These are phyloP conservation scores for Bilobella aurantiaca DNA, from an alignment of 1,140 invertebrate species.

Conservation along the genomic window DNA sequence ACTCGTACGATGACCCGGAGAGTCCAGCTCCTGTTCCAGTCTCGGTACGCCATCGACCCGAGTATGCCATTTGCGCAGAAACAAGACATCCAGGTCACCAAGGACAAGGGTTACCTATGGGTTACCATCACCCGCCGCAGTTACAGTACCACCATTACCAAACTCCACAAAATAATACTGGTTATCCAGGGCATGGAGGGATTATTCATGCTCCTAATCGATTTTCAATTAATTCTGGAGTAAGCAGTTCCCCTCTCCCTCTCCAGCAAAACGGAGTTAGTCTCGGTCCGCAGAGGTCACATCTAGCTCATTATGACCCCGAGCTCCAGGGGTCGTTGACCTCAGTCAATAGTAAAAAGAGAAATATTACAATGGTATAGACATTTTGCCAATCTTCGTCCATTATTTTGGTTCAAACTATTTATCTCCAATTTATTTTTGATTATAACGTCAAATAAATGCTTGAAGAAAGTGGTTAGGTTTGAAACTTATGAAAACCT, in stretches of 20 bases:
- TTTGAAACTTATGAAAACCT: no score
- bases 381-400: not conserved
- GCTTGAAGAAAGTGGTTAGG: not conserved
- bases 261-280: conserved; percentile 10
- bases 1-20: conserved; percentile 34
- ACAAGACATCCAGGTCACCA: conserved; percentile 8
- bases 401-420: not conserved
- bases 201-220: conserved; percentile 12
- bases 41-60: conserved; percentile 27
- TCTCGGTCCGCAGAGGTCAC: conserved; percentile 16
- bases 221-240: conserved; percentile 8
- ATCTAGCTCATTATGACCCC: conserved; percentile 33
- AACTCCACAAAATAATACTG: conserved; percentile 20
- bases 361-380: conserved; percentile 35
- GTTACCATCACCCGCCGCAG: conserved; percentile 14
- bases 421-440: not conserved
- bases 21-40: conserved; percentile 33
- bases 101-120: conserved; percentile 8
- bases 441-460: not conserved
- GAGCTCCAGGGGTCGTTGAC: conserved; percentile 32
- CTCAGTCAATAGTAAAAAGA: conserved; percentile 33
- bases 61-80: conserved; percentile 28
- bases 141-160: conserved; percentile 23
- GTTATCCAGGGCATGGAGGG: conserved; percentile 15
- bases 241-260: conserved; percentile 6